A percentile compares a stretch with the other conserved stretches of the same genome.
Conservation (phyloP, 2,797 vertebrate species). For the Calcarius lapponicus region DNA sequence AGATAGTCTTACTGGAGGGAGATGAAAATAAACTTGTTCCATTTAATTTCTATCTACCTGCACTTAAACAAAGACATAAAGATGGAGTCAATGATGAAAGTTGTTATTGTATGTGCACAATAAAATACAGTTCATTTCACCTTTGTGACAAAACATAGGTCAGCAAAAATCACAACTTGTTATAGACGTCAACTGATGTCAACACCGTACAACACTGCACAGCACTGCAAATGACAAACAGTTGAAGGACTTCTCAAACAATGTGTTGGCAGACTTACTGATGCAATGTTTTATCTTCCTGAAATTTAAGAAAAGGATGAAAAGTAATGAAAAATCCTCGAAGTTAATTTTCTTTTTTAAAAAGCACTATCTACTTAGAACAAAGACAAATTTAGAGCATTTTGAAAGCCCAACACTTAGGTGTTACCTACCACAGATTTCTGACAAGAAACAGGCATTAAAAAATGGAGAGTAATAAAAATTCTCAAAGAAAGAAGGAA, state of each 20-base stretch:
- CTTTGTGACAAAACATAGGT: not conserved
- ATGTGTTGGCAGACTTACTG: not conserved
- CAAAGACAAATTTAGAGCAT: not conserved
- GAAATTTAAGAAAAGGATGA: not conserved
- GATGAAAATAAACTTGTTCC: not conserved
- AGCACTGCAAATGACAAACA: not conserved
- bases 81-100: not conserved
- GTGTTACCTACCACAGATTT: not conserved
- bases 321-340: not conserved
- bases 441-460: not conserved
- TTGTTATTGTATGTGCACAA: not conserved
- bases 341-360: not conserved
- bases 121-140: not conserved
- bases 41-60: not conserved
- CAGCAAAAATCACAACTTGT: not conserved
- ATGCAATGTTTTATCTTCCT: not conserved
- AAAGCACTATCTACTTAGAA: not conserved
- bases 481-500: not conserved
- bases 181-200: accelerated
- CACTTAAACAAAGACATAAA: not conserved
- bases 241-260: not conserved
- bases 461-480: not conserved
- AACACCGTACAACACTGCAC: not conserved
- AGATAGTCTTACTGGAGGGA: not conserved
- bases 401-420: not conserved